Conservation (phyloP, 2,797 vertebrate genomes). For the Todus mexicanus region DNA sequence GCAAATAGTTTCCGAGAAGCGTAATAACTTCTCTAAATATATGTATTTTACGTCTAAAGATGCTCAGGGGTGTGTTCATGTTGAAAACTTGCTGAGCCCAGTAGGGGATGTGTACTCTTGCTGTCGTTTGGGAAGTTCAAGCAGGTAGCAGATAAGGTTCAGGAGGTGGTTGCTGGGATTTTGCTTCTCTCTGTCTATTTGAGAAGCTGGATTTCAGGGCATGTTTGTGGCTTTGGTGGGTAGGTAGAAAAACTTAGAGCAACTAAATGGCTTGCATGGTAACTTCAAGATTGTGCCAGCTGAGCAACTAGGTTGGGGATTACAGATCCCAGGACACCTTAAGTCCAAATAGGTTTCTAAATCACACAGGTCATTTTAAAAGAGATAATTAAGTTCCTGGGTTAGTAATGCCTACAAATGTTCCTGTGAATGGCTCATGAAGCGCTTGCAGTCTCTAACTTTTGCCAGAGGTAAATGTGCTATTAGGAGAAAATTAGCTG, state of each 20-base stretch:
- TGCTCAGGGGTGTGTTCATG: rapidly evolving
- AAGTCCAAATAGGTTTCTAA: conserved; percentile 14
- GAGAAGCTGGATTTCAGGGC: background rate
- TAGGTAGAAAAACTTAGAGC: background rate
- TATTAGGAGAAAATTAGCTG: conserved; percentile 21
- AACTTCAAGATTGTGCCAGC: background rate
- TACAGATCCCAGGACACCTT: background rate
- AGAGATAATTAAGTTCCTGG: conserved; percentile 18
- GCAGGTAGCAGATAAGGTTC: background rate
- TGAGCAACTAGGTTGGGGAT: background rate
- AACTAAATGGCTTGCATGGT: background rate
- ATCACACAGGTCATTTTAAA: background rate
- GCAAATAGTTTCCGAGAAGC: conserved; percentile 53
- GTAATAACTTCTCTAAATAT: background rate
- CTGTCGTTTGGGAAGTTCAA: background rate
- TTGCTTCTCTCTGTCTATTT: background rate
- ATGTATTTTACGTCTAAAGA: background rate
- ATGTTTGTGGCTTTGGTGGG: background rate
- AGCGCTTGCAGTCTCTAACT: background rate
- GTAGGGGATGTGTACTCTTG: background rate
- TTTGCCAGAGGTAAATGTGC: background rate
- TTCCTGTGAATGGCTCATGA: conserved; percentile 1
- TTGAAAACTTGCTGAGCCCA: background rate
- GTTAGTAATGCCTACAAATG: background rate
- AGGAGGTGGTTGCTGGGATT: background rate